Evolutionary conservation across 2,113 vertebrate genomes (phyloP).

Genomic region (Daubentonia madagascariensis): DNA sequence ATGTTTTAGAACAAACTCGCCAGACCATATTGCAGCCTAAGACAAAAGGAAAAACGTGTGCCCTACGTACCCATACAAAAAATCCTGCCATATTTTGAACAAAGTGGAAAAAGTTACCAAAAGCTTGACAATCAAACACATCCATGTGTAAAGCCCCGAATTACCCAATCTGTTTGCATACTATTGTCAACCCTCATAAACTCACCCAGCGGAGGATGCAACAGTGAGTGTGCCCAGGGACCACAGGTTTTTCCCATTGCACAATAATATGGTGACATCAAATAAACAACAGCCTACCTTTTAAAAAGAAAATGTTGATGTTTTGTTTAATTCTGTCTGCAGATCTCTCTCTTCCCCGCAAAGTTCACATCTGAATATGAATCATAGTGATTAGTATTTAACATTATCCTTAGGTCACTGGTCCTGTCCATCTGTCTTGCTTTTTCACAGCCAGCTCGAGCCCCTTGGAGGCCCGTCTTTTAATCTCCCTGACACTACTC

Average conservation of each 20-base stretch:
- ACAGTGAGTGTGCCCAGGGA: background rate
- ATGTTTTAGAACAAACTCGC: too few relatives aligned
- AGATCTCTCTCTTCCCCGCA: too few relatives aligned
- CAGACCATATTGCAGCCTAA: too few relatives aligned
- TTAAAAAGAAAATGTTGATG: background rate
- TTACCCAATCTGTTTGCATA: background rate
- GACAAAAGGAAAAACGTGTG: too few relatives aligned
- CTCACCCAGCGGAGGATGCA: background rate
- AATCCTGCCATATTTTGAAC: background rate
- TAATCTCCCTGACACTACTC: background rate
- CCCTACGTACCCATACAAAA: too few relatives aligned
- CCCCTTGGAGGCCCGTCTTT: background rate
- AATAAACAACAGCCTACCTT: background rate
- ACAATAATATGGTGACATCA: background rate
- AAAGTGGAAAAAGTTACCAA: background rate
- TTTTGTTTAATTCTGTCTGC: too few relatives aligned
- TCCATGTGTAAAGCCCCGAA: background rate
- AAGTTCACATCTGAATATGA: too few relatives aligned
- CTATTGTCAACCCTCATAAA: background rate
- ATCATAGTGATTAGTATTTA: fast-evolving
- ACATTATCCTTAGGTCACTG: too few relatives aligned
- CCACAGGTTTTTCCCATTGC: background rate
- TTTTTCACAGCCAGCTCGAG: background rate
- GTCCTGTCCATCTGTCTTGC: too few relatives aligned
- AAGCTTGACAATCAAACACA: background rate